Percentiles rank a stretch among this genome's conserved stretches.
Conservation (phyloP, 2,113 vertebrate species). For the Recurvirostra avosetta region DNA sequence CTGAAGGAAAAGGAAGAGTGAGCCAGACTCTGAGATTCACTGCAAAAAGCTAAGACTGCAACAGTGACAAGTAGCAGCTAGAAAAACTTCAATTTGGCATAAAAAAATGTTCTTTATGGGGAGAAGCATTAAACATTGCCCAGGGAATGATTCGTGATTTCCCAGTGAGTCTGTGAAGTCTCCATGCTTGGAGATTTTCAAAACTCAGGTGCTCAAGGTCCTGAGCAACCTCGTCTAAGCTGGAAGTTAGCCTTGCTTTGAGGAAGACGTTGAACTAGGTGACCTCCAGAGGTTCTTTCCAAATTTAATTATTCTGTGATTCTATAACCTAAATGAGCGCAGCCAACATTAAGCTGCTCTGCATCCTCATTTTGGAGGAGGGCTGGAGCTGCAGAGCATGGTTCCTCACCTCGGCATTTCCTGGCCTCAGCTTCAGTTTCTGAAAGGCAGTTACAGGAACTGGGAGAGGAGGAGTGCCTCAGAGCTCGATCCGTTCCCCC, state of each 20-base stretch:
- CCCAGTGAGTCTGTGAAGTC: neutral
- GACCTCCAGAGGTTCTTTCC: neutral
- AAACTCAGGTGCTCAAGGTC: neutral
- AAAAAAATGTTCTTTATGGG: neutral
- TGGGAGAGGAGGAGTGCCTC: neutral
- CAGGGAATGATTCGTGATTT: neutral
- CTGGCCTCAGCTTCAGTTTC: neutral
- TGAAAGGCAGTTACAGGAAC: neutral
- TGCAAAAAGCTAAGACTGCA: neutral
- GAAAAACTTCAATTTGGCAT: neutral
- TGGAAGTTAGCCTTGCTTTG: neutral
- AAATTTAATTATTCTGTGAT: neutral
- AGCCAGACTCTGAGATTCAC: neutral
- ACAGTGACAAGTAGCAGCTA: neutral
- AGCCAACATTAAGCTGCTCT: neutral
- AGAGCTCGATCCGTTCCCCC: fast-evolving
- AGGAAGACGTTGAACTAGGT: neutral
- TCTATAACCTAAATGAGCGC: neutral
- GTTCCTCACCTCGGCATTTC: neutral
- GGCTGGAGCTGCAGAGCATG: neutral
- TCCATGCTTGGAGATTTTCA: neutral
- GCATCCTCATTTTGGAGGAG: neutral
- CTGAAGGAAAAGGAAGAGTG: neutral
- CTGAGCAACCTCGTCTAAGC: neutral
- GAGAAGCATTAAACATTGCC: neutral